These are phyloP conservation scores for Arrhopalites spinosus DNA, from an alignment of 2,888 invertebrate species.

Conservation along the genomic window DNA sequence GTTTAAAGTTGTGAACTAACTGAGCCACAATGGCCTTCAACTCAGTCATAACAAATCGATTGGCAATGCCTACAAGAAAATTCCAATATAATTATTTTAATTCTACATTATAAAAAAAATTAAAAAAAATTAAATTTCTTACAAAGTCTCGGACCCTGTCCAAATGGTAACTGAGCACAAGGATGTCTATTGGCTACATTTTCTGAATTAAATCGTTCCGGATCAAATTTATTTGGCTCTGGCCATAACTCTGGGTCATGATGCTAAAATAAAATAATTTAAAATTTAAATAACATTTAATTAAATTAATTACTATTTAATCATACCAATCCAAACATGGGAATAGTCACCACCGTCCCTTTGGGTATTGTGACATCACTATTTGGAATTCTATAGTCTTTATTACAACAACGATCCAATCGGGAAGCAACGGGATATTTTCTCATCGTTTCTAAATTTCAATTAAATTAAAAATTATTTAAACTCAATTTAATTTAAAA, in stretches of 20 bases:
- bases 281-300: too few relatives aligned
- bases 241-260: constrained; percentile 13
- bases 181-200: constrained; percentile 57
- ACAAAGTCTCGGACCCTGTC: constrained; percentile 62
- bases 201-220: constrained; percentile 2
- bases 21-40: constrained; percentile 41
- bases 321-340: constrained; percentile 10
- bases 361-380: constrained; percentile 27
- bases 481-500: not conserved
- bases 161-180: constrained; percentile 61
- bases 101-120: too few relatives aligned
- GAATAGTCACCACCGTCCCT: constrained; percentile 27
- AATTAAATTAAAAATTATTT: not conserved
- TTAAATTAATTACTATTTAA: not conserved
- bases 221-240: constrained; percentile 10
- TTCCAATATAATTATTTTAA: too few relatives aligned
- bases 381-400: constrained; percentile 27
- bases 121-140: too few relatives aligned
- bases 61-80: constrained; percentile 58
- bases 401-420: constrained; percentile 28
- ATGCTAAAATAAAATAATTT: not conserved
- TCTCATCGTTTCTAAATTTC: constrained; percentile 32
- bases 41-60: constrained; percentile 51
- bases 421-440: constrained; percentile 30
- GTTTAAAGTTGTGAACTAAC: constrained; percentile 35